These are phyloP conservation scores for Oscarella lobularis DNA, from an alignment of 37 sponge, comb jelly and placozoan species.

Conservation along the genomic window DNA sequence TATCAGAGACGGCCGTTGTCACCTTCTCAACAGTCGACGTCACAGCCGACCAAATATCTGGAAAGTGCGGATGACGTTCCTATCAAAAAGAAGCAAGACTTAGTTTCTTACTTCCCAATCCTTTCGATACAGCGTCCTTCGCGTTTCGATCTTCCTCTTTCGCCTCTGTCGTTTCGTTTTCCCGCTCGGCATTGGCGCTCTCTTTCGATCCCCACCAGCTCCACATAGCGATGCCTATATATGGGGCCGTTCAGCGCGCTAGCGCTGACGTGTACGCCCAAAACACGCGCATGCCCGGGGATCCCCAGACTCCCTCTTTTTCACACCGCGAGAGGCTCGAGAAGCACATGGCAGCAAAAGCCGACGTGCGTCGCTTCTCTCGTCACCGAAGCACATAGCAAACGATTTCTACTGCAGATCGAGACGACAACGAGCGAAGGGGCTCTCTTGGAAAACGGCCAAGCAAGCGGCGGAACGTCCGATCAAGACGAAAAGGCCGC, in stretches of 20 bases:
- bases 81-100: too few relatives aligned
- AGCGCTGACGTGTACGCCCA: not conserved
- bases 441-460: too few relatives aligned
- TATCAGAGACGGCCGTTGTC: not conserved
- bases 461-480: too few relatives aligned
- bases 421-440: too few relatives aligned
- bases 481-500: too few relatives aligned
- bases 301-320: not conserved
- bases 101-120: not conserved
- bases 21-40: not conserved
- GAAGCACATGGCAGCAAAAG: too few relatives aligned
- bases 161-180: slow-evolving; percentile 4
- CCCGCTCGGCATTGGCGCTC: slow-evolving; percentile 12
- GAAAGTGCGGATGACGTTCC: too few relatives aligned
- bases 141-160: not conserved
- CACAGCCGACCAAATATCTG: not conserved
- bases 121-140: not conserved
- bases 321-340: too few relatives aligned
- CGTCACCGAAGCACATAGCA: too few relatives aligned
- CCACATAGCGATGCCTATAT: slow-evolving; percentile 12
- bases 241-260: not conserved
- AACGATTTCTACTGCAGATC: too few relatives aligned
- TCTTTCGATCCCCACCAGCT: not conserved
- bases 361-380: too few relatives aligned
- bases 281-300: not conserved